Evolutionary conservation across 2,888 invertebrate species (phyloP).

Genomic region (Pachymerium ferrugineum): DNA sequence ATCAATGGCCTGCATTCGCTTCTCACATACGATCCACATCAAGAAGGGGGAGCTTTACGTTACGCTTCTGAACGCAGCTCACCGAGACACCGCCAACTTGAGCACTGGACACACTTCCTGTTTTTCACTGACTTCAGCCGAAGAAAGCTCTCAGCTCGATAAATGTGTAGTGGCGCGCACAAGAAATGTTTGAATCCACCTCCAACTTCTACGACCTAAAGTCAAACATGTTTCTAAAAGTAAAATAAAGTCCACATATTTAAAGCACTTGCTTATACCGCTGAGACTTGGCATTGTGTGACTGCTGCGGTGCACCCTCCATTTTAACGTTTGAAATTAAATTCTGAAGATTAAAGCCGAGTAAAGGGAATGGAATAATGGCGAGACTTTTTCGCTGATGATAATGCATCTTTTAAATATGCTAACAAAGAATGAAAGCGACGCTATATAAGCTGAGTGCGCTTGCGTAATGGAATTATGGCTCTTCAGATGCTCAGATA

Average conservation of each 20-base stretch:
- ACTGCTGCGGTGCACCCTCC: no score
- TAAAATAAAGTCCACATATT: no score
- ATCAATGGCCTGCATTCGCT: constrained; percentile 28
- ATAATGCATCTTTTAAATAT: constrained; percentile 27
- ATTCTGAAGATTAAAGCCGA: background rate
- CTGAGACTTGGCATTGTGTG: no score
- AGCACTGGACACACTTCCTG: constrained; percentile 27
- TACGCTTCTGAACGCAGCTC: constrained; percentile 28
- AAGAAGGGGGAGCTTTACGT: constrained; percentile 25
- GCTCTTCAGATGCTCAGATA: constrained; percentile 24
- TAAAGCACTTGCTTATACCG: no score
- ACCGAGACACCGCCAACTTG: constrained; percentile 18
- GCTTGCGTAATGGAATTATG: constrained; percentile 24
- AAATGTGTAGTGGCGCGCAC: constrained; percentile 22
- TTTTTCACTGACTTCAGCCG: constrained; percentile 24
- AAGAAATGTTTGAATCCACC: constrained; percentile 6
- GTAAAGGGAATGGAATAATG: background rate
- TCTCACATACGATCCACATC: constrained; percentile 27
- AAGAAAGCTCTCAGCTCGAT: constrained; percentile 22
- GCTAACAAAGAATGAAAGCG: constrained; percentile 7
- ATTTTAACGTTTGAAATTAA: constrained; percentile 14
- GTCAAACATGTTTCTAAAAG: no score
- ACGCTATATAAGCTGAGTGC: constrained; percentile 19
- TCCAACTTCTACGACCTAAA: constrained; percentile 11
- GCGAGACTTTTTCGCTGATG: constrained; percentile 10